Evolutionary conservation across 2,888 invertebrate genomes (phyloP).

Genomic region (Xestia xanthographa): DNA sequence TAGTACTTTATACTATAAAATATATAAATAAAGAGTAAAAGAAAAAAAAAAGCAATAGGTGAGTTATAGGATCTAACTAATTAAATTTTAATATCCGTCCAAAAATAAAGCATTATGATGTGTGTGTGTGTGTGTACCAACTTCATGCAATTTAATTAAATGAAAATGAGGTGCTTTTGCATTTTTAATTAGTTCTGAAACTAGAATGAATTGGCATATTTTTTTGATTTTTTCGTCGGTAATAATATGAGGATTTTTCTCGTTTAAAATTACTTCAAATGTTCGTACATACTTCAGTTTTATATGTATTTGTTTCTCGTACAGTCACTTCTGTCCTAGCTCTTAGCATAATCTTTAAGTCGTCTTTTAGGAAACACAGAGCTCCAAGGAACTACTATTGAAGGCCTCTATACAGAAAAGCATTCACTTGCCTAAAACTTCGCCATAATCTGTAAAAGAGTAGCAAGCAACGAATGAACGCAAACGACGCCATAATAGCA

Average conservation of each 20-base stretch:
- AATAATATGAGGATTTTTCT: neutral
- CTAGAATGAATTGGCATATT: neutral
- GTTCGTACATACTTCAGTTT: neutral
- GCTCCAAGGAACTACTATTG: neutral
- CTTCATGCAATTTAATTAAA: neutral
- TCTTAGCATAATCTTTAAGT: neutral
- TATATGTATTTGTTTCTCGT: neutral
- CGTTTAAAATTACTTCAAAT: neutral
- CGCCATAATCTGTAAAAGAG: conserved; percentile 32
- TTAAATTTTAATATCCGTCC: neutral
- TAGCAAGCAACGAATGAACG: conserved; percentile 36
- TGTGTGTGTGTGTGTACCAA: neutral
- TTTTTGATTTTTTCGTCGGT: neutral
- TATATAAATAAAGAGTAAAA: neutral
- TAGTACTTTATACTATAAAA: neutral
- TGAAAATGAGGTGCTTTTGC: neutral
- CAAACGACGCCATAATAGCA: conserved; percentile 43
- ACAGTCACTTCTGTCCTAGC: no score
- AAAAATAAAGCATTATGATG: no score
- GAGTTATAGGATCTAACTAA: neutral
- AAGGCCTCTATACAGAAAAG: neutral
- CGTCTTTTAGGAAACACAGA: neutral
- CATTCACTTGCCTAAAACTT: conserved; percentile 20
- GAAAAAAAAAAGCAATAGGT: neutral
- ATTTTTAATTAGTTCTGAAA: neutral